Evolutionary conservation across 2,888 invertebrate genomes (phyloP).

Genomic region (Plebejus anna): DNA sequence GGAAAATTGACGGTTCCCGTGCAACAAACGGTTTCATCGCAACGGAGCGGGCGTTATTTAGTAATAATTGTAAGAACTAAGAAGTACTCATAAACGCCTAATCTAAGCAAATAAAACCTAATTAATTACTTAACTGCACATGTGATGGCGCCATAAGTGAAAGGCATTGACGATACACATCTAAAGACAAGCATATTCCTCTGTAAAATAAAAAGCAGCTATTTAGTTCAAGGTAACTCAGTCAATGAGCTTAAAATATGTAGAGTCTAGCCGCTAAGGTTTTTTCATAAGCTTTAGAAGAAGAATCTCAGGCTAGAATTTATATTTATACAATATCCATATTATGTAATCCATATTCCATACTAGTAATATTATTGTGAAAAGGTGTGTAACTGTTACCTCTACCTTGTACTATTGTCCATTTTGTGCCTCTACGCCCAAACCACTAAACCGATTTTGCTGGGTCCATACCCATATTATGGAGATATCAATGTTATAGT

Average conservation of each 20-base stretch:
- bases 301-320: too few relatives aligned
- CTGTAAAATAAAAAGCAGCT: not conserved
- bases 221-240: not conserved
- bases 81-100: not conserved
- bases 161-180: slow-evolving; percentile 11
- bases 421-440: too few relatives aligned
- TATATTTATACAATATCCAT: too few relatives aligned
- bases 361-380: too few relatives aligned
- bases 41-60: not conserved
- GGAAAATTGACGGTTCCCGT: not conserved
- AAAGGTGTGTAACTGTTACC: too few relatives aligned
- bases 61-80: not conserved
- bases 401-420: too few relatives aligned
- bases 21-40: not conserved
- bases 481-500: too few relatives aligned
- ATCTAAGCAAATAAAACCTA: slow-evolving; percentile 2
- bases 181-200: not conserved
- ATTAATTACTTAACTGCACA: not conserved
- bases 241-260: not conserved
- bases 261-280: too few relatives aligned
- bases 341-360: too few relatives aligned
- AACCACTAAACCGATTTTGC: too few relatives aligned
- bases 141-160: slow-evolving; percentile 16
- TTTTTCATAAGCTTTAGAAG: too few relatives aligned
- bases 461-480: too few relatives aligned